Conservation (phyloP, 2,797 vertebrate species). For the Gadopsis bispinosus region DNA sequence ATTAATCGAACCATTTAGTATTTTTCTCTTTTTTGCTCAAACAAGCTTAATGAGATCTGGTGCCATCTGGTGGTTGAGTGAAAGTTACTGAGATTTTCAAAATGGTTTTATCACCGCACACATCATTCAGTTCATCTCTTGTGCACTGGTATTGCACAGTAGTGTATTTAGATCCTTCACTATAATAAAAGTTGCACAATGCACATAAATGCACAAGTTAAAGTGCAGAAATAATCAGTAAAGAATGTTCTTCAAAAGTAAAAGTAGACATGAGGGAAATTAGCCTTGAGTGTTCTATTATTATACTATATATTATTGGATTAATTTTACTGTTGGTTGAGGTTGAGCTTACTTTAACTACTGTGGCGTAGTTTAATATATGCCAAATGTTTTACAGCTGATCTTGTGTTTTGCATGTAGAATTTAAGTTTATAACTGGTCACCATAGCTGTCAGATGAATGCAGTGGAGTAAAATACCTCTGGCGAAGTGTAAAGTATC, state of each 20-base stretch:
- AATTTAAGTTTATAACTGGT: too few species aligned
- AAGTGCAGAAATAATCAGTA: neutral
- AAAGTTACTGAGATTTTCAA: neutral
- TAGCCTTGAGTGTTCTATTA: neutral
- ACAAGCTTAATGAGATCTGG: neutral
- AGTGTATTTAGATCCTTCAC: neutral
- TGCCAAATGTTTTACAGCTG: neutral
- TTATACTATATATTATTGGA: too few species aligned
- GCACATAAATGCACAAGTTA: neutral
- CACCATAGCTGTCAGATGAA: neutral
- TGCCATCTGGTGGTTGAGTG: slow-evolving; percentile 42
- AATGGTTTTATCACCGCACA: too few species aligned
- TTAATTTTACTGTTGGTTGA: neutral
- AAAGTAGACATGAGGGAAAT: neutral
- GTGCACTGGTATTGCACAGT: neutral
- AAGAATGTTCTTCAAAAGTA: neutral
- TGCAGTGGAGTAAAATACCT: neutral
- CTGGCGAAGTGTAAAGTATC: neutral
- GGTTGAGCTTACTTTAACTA: too few species aligned
- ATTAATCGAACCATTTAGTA: neutral
- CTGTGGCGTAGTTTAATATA: neutral
- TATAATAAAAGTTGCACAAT: neutral
- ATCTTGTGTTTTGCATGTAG: neutral
- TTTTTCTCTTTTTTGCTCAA: neutral
- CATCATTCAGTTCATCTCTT: neutral